A percentile compares a stretch with the other conserved stretches of the same genome.
phyloP scores from a whole-genome alignment of 2,797 vertebrate genomes.

The Phylloscopus collybita region DNA sequence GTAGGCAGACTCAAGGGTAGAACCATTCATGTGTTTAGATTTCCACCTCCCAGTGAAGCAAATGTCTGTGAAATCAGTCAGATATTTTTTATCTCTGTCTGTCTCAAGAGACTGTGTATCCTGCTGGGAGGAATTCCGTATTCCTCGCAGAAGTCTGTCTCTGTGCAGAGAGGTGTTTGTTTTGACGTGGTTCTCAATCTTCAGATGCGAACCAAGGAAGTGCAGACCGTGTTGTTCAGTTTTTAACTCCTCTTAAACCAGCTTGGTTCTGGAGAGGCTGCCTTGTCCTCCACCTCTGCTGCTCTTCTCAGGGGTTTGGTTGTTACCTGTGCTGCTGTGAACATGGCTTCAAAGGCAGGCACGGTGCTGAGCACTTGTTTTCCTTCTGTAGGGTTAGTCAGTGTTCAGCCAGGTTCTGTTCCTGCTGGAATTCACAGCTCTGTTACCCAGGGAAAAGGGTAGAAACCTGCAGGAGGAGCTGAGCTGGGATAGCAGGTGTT shows the following conservation, averaged over 20 bases:
- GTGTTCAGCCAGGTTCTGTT: background rate
- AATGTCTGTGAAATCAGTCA: background rate
- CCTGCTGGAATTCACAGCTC: background rate
- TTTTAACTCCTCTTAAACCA: background rate
- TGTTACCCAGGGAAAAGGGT: no score
- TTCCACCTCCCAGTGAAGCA: background rate
- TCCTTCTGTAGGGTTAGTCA: background rate
- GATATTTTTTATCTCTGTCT: background rate
- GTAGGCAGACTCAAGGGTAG: background rate
- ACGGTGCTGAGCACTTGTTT: background rate
- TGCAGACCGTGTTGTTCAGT: background rate
- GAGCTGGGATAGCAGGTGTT: background rate
- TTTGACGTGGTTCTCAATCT: conserved; percentile 1
- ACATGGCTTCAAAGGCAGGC: rapidly evolving
- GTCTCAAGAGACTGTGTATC: background rate
- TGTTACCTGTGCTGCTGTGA: background rate
- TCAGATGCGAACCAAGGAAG: background rate
- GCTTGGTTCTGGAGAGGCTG: background rate
- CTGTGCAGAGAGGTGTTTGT: background rate
- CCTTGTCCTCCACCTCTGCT: background rate
- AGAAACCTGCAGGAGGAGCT: background rate
- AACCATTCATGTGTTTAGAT: background rate
- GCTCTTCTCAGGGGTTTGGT: background rate
- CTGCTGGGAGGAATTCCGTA: background rate
- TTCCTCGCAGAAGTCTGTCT: background rate